Evolutionary conservation across 1,140 invertebrate genomes (phyloP), one percentile per base, ranked within the genome.

Genomic region (Lasioglossum albipes): DNA sequence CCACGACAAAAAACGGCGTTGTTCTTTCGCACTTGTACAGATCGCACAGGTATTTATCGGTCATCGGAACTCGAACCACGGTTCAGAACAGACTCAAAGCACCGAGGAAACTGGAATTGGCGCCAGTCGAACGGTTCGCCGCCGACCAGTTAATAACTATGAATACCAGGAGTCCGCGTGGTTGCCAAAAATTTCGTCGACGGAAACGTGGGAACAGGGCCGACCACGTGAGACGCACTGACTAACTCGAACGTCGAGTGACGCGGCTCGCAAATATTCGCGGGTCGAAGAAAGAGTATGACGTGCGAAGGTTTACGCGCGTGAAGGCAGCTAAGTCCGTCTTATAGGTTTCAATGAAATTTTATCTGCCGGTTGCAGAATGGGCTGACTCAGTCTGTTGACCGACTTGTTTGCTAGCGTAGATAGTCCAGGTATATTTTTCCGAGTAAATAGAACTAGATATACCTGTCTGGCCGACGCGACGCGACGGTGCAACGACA

Each of bases 101-200:
- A 36, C 45, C 45, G 45, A 49, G 10, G 74, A 52, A 61, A 41
- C 31, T 61, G 49, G 61, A 83, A 70, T 62, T 59, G 31, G 57
- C 20, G 22, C 13, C 42, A 27, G 64, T 20, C 20, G 49, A 36
- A 65, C 22, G 71, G 31, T 75, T 62, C 41, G 72, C 6, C 36
- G 66, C 18, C 36, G 67, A 41, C 49, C 31, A 13, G 49, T 64
- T 75, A 80, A 57, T 42, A 64, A n/a, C 49, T 6, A 70, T 36
- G 45, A 71, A 73, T 69, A 62, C 31, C n/a, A 45, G 2, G n/a
- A 20, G 3, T 2, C 4, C 2, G 59, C 2, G 6, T 2, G 42
- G 3, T 54, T 67, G 84, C 84, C 84, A 85, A 59, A 62, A 52
- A 80, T 80, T 76, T 85, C 77, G 52, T 72, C 67, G 49, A 64